These are phyloP conservation scores for Hyles euphorbiae DNA, from an alignment of 1,140 invertebrate species.

Conservation along the genomic window DNA sequence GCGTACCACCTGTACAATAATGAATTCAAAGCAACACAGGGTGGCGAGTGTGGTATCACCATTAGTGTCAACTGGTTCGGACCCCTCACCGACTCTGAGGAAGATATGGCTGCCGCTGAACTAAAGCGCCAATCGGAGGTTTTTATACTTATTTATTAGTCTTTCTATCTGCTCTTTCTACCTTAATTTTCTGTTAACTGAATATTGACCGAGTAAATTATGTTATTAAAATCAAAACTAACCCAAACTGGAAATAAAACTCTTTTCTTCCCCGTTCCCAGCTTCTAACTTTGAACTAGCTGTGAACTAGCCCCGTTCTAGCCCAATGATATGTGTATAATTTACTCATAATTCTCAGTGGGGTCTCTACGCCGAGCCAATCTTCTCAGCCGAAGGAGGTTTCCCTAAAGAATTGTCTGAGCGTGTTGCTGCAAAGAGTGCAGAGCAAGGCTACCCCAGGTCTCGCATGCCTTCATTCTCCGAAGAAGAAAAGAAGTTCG, in stretches of 20 bases:
- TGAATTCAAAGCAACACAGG: slow-evolving; percentile 45
- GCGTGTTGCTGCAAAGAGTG: slow-evolving; percentile 73
- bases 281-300: too few relatives aligned
- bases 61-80: slow-evolving; percentile 75
- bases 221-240: too few relatives aligned
- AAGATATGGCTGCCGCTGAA: slow-evolving; percentile 74
- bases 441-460: slow-evolving; percentile 53
- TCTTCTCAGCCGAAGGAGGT: slow-evolving; percentile 77
- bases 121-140: slow-evolving; percentile 35
- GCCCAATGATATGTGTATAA: background rate
- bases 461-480: slow-evolving; percentile 75
- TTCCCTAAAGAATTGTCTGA: slow-evolving; percentile 77
- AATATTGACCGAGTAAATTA: background rate
- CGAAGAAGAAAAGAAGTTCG: slow-evolving; percentile 68
- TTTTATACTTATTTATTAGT: background rate
- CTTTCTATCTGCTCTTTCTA: background rate
- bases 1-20: slow-evolving; percentile 67
- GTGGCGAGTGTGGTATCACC: slow-evolving; percentile 75
- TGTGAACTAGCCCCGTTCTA: too few relatives aligned
- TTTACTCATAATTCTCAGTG: slow-evolving; percentile 52
- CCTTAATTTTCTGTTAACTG: background rate
- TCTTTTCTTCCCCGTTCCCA: too few relatives aligned
- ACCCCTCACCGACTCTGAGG: slow-evolving; percentile 58
- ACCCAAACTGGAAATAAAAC: too few relatives aligned
- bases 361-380: slow-evolving; percentile 76